These are phyloP conservation scores for Spizaetus ornatus DNA, from an alignment of 2,113 vertebrate genomes.

Conservation along the genomic window DNA sequence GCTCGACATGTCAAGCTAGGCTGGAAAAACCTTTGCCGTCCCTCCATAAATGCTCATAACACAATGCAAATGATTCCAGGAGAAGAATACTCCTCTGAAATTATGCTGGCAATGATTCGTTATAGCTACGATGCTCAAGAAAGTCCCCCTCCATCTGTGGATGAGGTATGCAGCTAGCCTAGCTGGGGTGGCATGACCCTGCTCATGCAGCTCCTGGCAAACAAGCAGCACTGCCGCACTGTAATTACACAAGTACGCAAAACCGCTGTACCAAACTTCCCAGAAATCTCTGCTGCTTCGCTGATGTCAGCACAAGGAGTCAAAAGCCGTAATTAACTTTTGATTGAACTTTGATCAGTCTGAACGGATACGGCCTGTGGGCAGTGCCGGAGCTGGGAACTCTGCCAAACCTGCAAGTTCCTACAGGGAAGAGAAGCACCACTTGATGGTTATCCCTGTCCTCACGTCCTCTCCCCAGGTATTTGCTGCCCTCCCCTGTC, in stretches of 20 bases:
- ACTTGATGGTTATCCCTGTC: not conserved
- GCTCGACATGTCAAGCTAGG: not conserved
- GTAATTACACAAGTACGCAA: not conserved
- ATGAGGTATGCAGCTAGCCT: fast-evolving
- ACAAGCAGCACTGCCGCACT: fast-evolving
- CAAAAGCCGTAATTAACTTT: constrained; percentile 1
- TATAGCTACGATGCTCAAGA: not conserved
- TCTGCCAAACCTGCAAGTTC: not conserved
- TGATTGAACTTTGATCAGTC: constrained; percentile 36
- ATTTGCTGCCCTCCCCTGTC: not conserved
- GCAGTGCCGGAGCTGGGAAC: not conserved
- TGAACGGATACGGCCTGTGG: not conserved
- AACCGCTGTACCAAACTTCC: not conserved
- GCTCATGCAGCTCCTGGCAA: not conserved
- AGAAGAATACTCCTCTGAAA: not conserved
- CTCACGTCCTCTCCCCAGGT: not conserved
- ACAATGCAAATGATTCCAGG: not conserved
- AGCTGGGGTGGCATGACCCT: fast-evolving
- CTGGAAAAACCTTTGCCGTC: not conserved
- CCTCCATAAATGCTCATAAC: not conserved
- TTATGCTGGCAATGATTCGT: not conserved
- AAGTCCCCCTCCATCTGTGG: not conserved
- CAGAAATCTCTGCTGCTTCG: not conserved
- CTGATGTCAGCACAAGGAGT: not conserved
- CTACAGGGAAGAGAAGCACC: not conserved